phyloP scores from a whole-genome alignment of 2,888 invertebrate genomes.

The Furcula furcula region DNA sequence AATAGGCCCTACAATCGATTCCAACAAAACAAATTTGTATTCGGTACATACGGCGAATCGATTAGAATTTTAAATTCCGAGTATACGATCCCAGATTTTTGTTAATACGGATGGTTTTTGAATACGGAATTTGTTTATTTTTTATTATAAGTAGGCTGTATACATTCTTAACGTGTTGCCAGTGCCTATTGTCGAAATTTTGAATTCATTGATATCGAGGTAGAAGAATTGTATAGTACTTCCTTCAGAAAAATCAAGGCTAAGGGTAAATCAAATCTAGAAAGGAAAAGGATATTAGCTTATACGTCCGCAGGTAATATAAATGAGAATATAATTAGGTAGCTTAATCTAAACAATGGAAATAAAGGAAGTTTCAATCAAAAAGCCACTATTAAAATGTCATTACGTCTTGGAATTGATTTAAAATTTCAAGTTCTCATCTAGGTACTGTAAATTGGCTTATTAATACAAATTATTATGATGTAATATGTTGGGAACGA shows the following conservation, averaged over 20 bases:
- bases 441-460: no score
- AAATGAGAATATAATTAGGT: not conserved
- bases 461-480: no score
- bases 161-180: conserved; percentile 32
- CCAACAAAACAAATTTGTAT: conserved; percentile 46
- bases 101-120: conserved; percentile 57
- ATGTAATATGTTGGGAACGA: no score
- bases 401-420: not conserved
- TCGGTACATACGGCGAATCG: conserved; percentile 22
- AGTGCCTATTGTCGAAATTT: conserved; percentile 35
- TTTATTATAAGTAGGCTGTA: conserved; percentile 33
- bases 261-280: not conserved
- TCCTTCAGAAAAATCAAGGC: conserved; percentile 8
- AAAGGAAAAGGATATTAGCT: conserved; percentile 3
- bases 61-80: conserved; percentile 56
- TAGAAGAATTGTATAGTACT: conserved; percentile 6
- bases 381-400: not conserved
- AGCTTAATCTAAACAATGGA: not conserved
- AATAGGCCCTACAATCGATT: conserved; percentile 31
- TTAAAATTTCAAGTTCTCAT: no score
- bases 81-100: conserved; percentile 55
- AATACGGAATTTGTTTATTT: conserved; percentile 53
- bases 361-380: not conserved
- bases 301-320: not conserved
- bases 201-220: conserved; percentile 14